Evolutionary conservation across 2,113 vertebrate genomes (phyloP), one percentile per base, ranked within the genome.

Genomic region (Spea multiplicata): DNA sequence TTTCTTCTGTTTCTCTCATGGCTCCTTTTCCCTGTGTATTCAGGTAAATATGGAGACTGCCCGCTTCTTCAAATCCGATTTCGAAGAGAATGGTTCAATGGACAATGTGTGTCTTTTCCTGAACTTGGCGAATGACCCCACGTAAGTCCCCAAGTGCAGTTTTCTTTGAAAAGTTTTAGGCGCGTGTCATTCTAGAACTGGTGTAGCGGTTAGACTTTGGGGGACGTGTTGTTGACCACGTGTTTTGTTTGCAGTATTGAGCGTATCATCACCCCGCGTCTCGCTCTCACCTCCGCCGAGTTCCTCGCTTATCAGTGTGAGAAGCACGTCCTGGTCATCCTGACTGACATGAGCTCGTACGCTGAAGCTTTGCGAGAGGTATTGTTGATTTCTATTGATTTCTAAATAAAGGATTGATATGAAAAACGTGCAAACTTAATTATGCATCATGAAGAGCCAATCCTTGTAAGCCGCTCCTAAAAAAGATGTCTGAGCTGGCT

Each of bases 21-120:
- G 8, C 6, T n/a, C 10, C 3, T 59, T 44, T 76, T 3, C 2
- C n/a, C 6, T 82, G 3, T 80, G 76, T 6, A 44, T 71, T 30
- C 72, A 96, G 95, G 95, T 96, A 81, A 96, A 96, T 89, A 96
- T 96, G 95, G 95, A 96, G 84, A 96, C 95, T 0, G 95, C 94
- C 53, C 88, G 95, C 1, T 96, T 96, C 89, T 96, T 96, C 89
- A 96, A 96, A 72, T 94, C 95, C 0, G 94, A 96, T 88, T 96
- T 96, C 47, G 95, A 96, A 83, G 94, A 96, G 84, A 96, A 96
- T 55, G 95, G 95, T 6, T 96, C 95, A 77, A 96, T 95, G 94
- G 94, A 95, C 85, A 96, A 95, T 0, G 94, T 96, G 84, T 96
- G 95, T 76, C 92, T 96, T 30, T 96, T 96, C 87, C 86, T 96